phyloP scores from a whole-genome alignment of 1,140 invertebrate genomes.

The Acromyrmex echinatior region DNA sequence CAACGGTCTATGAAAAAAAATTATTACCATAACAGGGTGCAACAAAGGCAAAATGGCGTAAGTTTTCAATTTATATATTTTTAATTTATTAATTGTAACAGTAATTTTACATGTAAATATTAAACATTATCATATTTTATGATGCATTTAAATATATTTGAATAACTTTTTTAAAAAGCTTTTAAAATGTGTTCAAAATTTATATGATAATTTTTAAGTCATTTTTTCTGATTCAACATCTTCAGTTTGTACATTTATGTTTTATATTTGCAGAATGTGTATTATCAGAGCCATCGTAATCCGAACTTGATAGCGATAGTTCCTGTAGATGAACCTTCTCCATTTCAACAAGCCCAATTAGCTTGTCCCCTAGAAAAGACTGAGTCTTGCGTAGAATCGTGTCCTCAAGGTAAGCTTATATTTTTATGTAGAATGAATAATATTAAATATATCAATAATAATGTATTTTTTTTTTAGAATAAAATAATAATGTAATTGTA shows the following conservation, averaged over 20 bases:
- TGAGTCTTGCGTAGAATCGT: constrained; percentile 38
- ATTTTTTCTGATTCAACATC: not conserved
- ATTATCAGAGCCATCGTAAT: constrained; percentile 79
- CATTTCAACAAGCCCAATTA: constrained; percentile 58
- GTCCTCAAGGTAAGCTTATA: constrained; percentile 61
- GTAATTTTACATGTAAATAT: not conserved
- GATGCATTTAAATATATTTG: not conserved
- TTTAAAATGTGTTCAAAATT: not conserved
- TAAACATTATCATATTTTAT: not conserved
- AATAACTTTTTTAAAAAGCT: not conserved
- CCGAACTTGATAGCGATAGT: constrained; percentile 85
- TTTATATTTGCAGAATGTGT: constrained; percentile 78
- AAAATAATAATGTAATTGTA: constrained; percentile 32
- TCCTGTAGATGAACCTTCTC: constrained; percentile 79
- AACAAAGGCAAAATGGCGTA: constrained; percentile 80
- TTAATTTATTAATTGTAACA: not conserved
- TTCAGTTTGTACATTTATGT: constrained; percentile 19
- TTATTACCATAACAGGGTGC: constrained; percentile 72
- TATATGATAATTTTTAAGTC: constrained; percentile 8
- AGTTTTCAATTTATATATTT: constrained; percentile 34
- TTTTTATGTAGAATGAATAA: not conserved
- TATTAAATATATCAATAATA: not conserved
- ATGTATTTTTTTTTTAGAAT: not conserved
- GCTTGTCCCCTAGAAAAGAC: constrained; percentile 46
- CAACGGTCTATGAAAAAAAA: constrained; percentile 64